Evolutionary conservation across 2,888 invertebrate species (phyloP).

Genomic region (Petrolisthes cinctipes): DNA sequence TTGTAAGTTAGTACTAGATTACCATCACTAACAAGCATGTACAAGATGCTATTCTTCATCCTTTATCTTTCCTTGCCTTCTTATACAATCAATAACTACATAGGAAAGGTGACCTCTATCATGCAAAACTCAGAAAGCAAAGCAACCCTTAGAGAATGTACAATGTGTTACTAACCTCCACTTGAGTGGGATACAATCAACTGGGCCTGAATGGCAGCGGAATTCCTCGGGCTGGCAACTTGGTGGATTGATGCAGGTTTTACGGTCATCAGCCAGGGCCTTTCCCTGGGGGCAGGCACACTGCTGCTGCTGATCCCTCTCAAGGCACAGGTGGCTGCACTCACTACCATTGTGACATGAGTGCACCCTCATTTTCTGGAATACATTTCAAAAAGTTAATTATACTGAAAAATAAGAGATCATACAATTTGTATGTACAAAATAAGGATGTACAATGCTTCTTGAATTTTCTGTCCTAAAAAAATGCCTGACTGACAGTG

Average conservation of each 20-base stretch:
- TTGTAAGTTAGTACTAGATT: no score
- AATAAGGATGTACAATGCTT: neutral
- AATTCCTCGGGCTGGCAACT: constrained; percentile 82
- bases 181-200: constrained; percentile 58
- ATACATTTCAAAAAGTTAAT: neutral
- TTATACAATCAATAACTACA: no score
- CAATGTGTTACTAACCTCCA: constrained; percentile 42
- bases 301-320: constrained; percentile 19
- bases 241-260: constrained; percentile 78
- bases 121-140: no score
- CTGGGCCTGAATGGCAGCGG: constrained; percentile 73
- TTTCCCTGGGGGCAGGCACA: constrained; percentile 58
- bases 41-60: no score
- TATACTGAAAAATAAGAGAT: constrained; percentile 2
- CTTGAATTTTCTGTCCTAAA: no score
- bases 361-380: constrained; percentile 40
- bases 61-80: no score
- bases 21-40: no score
- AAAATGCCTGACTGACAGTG: no score
- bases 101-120: no score
- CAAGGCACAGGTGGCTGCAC: constrained; percentile 63
- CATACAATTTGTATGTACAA: neutral
- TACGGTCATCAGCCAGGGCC: constrained; percentile 71
- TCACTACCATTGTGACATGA: constrained; percentile 59
- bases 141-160: no score